Evolutionary conservation across 1,140 invertebrate genomes (phyloP).

Genomic region (Drosophila navojoa): DNA sequence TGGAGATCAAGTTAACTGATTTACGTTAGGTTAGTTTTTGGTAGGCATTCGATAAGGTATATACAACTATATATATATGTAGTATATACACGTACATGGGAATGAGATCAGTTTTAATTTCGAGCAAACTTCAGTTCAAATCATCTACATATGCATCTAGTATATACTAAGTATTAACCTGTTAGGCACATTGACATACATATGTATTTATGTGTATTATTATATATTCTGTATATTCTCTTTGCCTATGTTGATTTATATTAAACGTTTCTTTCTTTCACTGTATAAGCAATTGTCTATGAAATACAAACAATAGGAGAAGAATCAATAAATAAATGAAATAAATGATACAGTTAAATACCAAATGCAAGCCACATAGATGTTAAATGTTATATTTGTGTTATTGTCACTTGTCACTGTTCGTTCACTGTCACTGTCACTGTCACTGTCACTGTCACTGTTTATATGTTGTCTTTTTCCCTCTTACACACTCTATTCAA

Average conservation of each 20-base stretch:
- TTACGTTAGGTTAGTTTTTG: conserved; percentile 40
- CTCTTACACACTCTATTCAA: conserved; percentile 1
- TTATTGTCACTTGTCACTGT: conserved; percentile 68
- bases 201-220: too few relatives aligned
- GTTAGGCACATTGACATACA: conserved; percentile 15
- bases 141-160: conserved; percentile 51
- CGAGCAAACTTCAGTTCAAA: conserved; percentile 62
- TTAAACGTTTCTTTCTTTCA: neutral
- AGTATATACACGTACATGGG: neutral
- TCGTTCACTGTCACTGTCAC: conserved; percentile 57
- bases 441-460: conserved; percentile 54
- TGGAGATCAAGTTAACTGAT: conserved; percentile 34
- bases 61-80: neutral
- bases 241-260: conserved; percentile 6
- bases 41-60: neutral
- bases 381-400: conserved; percentile 67
- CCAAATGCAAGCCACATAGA: neutral
- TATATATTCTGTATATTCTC: conserved; percentile 3
- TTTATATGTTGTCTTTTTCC: conserved; percentile 60
- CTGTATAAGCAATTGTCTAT: neutral
- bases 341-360: neutral
- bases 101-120: conserved; percentile 11
- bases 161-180: conserved; percentile 29
- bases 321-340: neutral
- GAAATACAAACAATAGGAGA: neutral